Percentiles rank a stretch among this genome's conserved stretches.
Conservation (phyloP, 2,888 invertebrate species). For the Tachina lurida region DNA sequence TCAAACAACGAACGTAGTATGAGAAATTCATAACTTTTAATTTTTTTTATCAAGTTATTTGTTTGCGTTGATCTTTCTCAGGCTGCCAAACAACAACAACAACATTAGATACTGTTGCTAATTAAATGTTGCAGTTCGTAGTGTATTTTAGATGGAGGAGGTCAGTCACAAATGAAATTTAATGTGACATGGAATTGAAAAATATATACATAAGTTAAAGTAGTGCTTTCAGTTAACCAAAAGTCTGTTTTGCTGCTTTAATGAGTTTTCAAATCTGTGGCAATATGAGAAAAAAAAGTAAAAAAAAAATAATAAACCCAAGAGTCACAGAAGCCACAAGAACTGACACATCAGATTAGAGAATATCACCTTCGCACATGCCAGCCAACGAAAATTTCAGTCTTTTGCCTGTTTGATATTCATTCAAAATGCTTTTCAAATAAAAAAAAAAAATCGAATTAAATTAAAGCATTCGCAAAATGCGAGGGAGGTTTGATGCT, state of each 20-base stretch:
- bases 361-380: slow-evolving; percentile 80
- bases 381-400: slow-evolving; percentile 62
- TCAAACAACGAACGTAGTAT: background rate
- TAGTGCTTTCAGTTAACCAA: slow-evolving; percentile 19
- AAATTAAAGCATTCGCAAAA: slow-evolving; percentile 29
- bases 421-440: slow-evolving; percentile 45
- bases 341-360: slow-evolving; percentile 82
- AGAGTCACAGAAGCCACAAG: slow-evolving; percentile 78
- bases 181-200: slow-evolving; percentile 37
- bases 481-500: slow-evolving; percentile 9
- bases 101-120: slow-evolving; percentile 31
- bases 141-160: slow-evolving; percentile 12
- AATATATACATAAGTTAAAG: too few species aligned
- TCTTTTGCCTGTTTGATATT: slow-evolving; percentile 32
- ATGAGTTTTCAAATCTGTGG: slow-evolving; percentile 11
- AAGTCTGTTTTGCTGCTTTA: slow-evolving; percentile 38
- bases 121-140: slow-evolving; percentile 58
- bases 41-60: slow-evolving; percentile 1
- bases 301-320: slow-evolving; percentile 14
- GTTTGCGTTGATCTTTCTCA: background rate
- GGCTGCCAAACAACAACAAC: background rate
- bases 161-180: slow-evolving; percentile 46
- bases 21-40: slow-evolving; percentile 31
- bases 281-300: slow-evolving; percentile 22
- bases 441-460: slow-evolving; percentile 6